Conservation (phyloP, 2,797 vertebrate species). For the Ceryle rudis region DNA sequence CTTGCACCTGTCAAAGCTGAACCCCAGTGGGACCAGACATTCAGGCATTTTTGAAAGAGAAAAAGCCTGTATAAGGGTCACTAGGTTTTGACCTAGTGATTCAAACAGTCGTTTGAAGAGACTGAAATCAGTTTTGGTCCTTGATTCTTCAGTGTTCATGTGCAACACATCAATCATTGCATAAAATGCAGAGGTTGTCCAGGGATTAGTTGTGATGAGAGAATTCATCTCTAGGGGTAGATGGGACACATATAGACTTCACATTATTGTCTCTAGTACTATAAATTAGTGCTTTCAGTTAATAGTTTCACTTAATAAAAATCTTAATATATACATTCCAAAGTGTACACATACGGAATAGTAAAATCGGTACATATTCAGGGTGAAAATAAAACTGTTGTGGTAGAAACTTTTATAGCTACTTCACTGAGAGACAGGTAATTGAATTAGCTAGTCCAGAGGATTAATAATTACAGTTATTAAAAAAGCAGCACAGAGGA, state of each 20-base stretch:
- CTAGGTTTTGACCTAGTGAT: not conserved
- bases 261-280: not conserved
- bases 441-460: not conserved
- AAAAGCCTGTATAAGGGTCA: not conserved
- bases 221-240: not conserved
- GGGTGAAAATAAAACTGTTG: not conserved
- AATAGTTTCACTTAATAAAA: not conserved
- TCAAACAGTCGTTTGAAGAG: not conserved
- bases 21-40: not conserved
- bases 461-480: not conserved
- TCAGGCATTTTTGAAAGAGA: not conserved
- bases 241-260: not conserved
- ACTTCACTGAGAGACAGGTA: not conserved
- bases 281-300: not conserved
- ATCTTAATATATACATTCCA: not conserved
- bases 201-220: not conserved
- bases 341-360: not conserved
- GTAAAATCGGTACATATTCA: not conserved
- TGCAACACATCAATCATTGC: not conserved
- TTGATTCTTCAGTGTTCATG: not conserved
- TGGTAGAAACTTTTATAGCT: not conserved
- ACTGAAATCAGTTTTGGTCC: not conserved
- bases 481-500: not conserved
- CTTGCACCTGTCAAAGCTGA: not conserved
- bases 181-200: not conserved